A percentile compares a stretch with the other conserved stretches of the same genome.
These are phyloP conservation scores for Eudasyphora cyanicolor DNA, from an alignment of 2,888 invertebrate genomes.

Conservation along the genomic window DNA sequence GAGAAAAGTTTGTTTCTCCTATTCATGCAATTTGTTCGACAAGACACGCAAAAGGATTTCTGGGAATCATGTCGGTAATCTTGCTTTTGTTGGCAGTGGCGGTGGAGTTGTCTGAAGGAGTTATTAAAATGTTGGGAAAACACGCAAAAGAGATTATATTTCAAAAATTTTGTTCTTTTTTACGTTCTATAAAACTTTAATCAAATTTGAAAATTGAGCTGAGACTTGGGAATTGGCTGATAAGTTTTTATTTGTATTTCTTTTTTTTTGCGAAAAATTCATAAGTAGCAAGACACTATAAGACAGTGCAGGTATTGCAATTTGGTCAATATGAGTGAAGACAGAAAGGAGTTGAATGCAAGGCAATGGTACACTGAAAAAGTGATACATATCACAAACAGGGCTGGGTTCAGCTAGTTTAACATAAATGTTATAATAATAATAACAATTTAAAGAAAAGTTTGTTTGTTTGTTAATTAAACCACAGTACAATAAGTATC, in stretches of 20 bases:
- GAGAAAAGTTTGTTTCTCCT: neutral
- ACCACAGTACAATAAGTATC: too few relatives aligned
- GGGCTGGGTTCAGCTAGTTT: too few relatives aligned
- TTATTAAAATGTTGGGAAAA: conserved; percentile 14
- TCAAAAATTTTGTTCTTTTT: conserved; percentile 2
- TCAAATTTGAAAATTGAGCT: neutral
- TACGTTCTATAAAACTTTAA: neutral
- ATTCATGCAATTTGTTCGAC: conserved; percentile 20
- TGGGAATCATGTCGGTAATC: neutral
- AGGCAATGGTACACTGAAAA: too few relatives aligned
- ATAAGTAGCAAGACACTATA: neutral
- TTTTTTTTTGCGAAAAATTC: neutral
- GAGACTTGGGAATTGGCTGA: neutral
- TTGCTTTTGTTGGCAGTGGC: neutral
- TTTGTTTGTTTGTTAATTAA: too few relatives aligned
- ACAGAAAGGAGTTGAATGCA: too few relatives aligned
- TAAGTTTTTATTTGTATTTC: neutral
- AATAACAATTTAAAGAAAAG: too few relatives aligned
- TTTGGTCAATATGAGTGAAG: too few relatives aligned
- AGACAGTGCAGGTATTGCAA: too few relatives aligned
- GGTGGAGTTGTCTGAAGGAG: neutral
- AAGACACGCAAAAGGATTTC: neutral
- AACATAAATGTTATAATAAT: too few relatives aligned
- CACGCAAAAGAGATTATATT: conserved; percentile 55
- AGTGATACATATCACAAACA: too few relatives aligned